Percentiles rank a stretch among this genome's conserved stretches.
Conservation (phyloP, 1,140 invertebrate genomes). For the Micrasema minimum region DNA sequence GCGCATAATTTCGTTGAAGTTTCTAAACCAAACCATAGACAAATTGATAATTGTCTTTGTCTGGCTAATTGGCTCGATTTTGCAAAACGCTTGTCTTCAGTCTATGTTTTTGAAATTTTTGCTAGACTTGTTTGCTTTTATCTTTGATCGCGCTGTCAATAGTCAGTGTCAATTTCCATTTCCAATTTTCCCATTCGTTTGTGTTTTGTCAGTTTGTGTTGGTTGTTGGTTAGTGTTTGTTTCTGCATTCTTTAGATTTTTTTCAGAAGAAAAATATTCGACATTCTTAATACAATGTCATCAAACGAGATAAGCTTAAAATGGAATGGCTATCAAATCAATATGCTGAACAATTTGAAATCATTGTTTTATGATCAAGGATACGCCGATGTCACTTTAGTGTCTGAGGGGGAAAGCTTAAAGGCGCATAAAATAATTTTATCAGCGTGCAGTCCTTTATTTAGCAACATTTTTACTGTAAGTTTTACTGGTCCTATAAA, state of each 20-base stretch:
- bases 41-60: too few species aligned
- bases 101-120: too few species aligned
- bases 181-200: too few species aligned
- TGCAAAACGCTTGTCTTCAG: too few species aligned
- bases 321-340: constrained; percentile 75
- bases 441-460: constrained; percentile 78
- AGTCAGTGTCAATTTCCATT: too few species aligned
- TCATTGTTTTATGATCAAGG: constrained; percentile 73
- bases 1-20: too few species aligned
- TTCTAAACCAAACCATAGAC: too few species aligned
- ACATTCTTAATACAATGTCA: constrained; percentile 56
- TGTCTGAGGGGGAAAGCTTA: constrained; percentile 74
- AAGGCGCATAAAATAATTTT: constrained; percentile 79
- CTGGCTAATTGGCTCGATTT: too few species aligned
- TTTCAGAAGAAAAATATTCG: constrained; percentile 1
- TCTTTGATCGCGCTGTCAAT: too few species aligned
- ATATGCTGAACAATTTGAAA: constrained; percentile 73
- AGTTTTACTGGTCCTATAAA: background rate
- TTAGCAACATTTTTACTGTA: constrained; percentile 67
- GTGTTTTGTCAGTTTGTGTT: background rate
- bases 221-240: constrained; percentile 11
- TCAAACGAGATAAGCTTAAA: constrained; percentile 73
- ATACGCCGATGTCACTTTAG: constrained; percentile 77
- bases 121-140: too few species aligned
- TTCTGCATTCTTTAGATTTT: background rate